These are phyloP conservation scores for Triops cancriformis DNA, from an alignment of 1,140 invertebrate species.

Conservation along the genomic window DNA sequence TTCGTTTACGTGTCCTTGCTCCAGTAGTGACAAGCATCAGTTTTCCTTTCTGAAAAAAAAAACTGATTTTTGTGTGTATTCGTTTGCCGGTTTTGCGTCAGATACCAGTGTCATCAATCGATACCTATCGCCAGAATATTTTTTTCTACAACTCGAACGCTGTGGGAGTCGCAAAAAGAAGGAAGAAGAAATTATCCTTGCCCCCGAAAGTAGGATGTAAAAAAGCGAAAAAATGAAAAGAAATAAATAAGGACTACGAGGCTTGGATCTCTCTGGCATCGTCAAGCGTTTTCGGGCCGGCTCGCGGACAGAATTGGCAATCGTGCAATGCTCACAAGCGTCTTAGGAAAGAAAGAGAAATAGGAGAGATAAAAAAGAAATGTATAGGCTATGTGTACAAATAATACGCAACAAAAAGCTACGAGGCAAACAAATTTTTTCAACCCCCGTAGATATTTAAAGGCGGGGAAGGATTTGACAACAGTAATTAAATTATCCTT, in stretches of 20 bases:
- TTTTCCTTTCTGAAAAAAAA: neutral
- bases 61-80: neutral
- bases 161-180: too few relatives aligned
- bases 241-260: neutral
- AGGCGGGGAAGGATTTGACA: too few relatives aligned
- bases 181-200: too few relatives aligned
- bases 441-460: too few relatives aligned
- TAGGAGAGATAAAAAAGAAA: too few relatives aligned
- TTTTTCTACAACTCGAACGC: neutral
- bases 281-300: neutral
- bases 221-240: neutral
- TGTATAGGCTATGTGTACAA: too few relatives aligned
- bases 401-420: too few relatives aligned
- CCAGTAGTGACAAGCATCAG: too few relatives aligned
- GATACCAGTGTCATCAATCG: neutral
- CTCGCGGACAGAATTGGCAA: neutral
- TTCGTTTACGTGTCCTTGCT: too few relatives aligned
- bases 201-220: too few relatives aligned
- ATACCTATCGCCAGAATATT: neutral
- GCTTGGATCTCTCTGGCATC: neutral
- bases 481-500: too few relatives aligned
- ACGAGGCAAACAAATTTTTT: too few relatives aligned
- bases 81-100: neutral
- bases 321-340: neutral
- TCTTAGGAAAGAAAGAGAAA: neutral